Conservation (phyloP, 1,140 invertebrate genomes). For the Maconellicoccus hirsutus region DNA sequence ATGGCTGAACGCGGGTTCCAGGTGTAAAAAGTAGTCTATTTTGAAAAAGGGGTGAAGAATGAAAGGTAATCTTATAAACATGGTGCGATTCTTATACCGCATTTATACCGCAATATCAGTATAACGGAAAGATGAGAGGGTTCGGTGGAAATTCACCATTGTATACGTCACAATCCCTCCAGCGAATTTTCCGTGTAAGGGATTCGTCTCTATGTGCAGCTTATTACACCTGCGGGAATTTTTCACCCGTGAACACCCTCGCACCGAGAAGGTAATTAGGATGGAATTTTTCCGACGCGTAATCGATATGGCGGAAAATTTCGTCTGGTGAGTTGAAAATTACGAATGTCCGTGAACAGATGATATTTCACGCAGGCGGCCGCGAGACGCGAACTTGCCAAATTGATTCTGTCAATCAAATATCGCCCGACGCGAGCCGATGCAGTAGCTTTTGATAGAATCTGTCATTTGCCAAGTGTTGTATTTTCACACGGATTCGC, state of each 20-base stretch:
- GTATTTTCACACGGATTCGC: neutral
- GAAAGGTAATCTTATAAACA: conserved; percentile 4
- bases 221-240: neutral
- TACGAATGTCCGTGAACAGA: too few species aligned
- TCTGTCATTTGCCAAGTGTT: neutral
- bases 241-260: too few species aligned
- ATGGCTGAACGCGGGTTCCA: neutral
- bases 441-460: neutral
- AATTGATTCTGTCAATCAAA: conserved; percentile 5
- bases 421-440: neutral
- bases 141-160: neutral
- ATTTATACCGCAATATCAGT: conserved; percentile 2
- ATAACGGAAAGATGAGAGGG: neutral
- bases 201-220: neutral
- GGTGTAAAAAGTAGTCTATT: neutral
- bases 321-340: too few species aligned
- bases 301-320: too few species aligned
- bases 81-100: neutral
- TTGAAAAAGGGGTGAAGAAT: neutral
- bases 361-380: too few species aligned
- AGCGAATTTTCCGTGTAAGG: neutral
- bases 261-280: too few species aligned
- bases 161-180: neutral
- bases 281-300: too few species aligned
- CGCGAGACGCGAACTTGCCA: neutral